phyloP scores from a whole-genome alignment of 2,797 vertebrate genomes.

The Myoxocephalus aenaeus region DNA sequence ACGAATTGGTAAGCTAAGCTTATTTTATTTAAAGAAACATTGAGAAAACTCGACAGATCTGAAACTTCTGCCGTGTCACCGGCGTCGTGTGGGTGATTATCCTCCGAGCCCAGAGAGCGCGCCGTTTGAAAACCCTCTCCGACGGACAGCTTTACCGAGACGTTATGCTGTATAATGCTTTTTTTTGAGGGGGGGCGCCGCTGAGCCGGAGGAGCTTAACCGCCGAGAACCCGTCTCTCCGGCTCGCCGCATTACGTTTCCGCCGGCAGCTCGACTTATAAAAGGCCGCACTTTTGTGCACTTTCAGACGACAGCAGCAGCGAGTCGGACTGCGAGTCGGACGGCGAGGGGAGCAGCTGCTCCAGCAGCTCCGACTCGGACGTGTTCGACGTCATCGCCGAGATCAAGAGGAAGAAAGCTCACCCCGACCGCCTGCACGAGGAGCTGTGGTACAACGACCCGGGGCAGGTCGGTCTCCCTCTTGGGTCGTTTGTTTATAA shows the following conservation, averaged over 20 bases:
- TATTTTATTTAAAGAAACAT: not conserved
- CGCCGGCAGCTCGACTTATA: conserved; percentile 4
- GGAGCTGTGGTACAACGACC: conserved; percentile 99
- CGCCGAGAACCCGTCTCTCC: not conserved
- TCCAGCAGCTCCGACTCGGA: conserved; percentile 96
- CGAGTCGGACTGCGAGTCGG: conserved; percentile 95
- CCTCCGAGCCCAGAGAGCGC: not conserved
- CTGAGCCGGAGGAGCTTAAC: conserved; percentile 37
- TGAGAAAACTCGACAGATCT: not conserved
- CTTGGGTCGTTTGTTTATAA: no score
- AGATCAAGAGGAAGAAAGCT: conserved; percentile 98
- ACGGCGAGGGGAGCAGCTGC: conserved; percentile 90
- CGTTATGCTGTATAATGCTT: conserved; percentile 29
- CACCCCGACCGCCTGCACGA: conserved; percentile 98
- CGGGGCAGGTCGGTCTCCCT: conserved; percentile 89
- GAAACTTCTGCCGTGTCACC: conserved; percentile 16
- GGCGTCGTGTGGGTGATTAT: conserved; percentile 17
- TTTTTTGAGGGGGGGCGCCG: conserved; percentile 3
- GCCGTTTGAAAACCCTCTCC: conserved; percentile 14
- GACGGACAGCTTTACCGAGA: conserved; percentile 17
- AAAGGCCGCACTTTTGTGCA: no score
- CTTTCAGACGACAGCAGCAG: conserved; percentile 88
- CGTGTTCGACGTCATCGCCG: conserved; percentile 97
- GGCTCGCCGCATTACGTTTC: conserved; percentile 15
- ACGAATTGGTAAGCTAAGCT: not conserved